Base-by-base conservation (phyloP, 1,140 invertebrate genomes). In the Sycobia sp. region DNA sequence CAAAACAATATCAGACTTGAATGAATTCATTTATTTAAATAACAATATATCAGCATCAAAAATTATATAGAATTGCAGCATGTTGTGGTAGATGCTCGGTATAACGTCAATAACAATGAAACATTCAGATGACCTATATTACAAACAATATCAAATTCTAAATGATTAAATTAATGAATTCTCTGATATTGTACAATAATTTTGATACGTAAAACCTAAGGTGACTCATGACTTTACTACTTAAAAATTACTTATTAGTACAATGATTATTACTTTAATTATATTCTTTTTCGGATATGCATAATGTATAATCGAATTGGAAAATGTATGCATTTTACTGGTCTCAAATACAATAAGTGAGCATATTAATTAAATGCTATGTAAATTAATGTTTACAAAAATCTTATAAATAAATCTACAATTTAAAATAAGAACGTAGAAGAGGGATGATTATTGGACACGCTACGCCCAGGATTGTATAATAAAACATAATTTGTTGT, bases 311-410 rank as follows among this genome's bases (percentile, higher is more conserved):
- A 60, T 49, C 38, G 46, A 22, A 55, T 57, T 32, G 2, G 22
- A 51, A 47, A 47, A 54, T 18, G 34, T 38, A 51, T 43, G 47
- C 23, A 54, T 23, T 14, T 54, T 44, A 63, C 51, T 56, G 51
- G 46, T 67, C 38, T 69, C 58, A 53, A 56, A 63, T 70, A 66
- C 66, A 70, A 70, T 66, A 66, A 34, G 58, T 61, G 54, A 14
- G 36, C 22, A 54, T 65, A 65, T 36, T 54, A 58, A 63, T 63
- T 69, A 69, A 69, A 69, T 69, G 66, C 66, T 69, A 67, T 51
- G 14, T 47, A 29, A 55, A 44, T 7, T 36, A 44, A 14, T 25
- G 4, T 51, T 60, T 25, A 23, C 20, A 47, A 50, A 22, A 47
- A 54, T 62, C 51, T 46, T 55, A 62, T 44, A 46, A 16, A 62